A percentile compares a stretch with the other conserved stretches of the same genome.
Conservation (phyloP, 2,797 vertebrate genomes). For the Darevskia mixta region DNA sequence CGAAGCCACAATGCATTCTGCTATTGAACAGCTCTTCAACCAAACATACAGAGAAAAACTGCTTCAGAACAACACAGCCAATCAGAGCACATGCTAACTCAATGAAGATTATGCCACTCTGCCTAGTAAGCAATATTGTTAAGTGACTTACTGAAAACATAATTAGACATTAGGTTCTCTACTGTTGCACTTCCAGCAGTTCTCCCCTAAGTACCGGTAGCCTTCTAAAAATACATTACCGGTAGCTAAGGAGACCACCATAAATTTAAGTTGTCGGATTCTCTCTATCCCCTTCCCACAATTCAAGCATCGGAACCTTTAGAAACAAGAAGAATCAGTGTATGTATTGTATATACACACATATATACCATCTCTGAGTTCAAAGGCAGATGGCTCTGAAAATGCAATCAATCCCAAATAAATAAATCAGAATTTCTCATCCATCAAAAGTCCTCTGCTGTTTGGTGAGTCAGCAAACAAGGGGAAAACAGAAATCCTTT, state of each 20-base stretch:
- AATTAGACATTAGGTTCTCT: too few relatives aligned
- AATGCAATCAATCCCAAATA: background rate
- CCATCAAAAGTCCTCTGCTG: background rate
- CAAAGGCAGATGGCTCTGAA: background rate
- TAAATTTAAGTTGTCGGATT: too few relatives aligned
- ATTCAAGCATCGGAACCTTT: background rate
- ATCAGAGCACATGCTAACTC: too few relatives aligned
- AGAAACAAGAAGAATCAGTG: background rate
- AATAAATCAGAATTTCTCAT: background rate
- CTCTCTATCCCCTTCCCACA: background rate
- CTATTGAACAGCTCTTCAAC: too few relatives aligned
- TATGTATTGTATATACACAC: too few relatives aligned
- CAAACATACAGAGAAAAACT: too few relatives aligned
- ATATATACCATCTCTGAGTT: background rate
- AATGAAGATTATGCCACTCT: too few relatives aligned
- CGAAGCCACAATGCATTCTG: too few relatives aligned
- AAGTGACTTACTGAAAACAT: too few relatives aligned
- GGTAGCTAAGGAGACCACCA: background rate
- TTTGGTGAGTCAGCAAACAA: background rate
- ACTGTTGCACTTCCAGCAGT: too few relatives aligned
- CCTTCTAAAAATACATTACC: background rate
- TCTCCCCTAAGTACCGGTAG: background rate
- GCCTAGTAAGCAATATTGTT: too few relatives aligned
- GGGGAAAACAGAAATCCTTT: background rate
- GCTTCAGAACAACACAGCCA: too few relatives aligned